Conservation (phyloP, 2,888 invertebrate species). For the Dyspetes luteomarginatus region DNA sequence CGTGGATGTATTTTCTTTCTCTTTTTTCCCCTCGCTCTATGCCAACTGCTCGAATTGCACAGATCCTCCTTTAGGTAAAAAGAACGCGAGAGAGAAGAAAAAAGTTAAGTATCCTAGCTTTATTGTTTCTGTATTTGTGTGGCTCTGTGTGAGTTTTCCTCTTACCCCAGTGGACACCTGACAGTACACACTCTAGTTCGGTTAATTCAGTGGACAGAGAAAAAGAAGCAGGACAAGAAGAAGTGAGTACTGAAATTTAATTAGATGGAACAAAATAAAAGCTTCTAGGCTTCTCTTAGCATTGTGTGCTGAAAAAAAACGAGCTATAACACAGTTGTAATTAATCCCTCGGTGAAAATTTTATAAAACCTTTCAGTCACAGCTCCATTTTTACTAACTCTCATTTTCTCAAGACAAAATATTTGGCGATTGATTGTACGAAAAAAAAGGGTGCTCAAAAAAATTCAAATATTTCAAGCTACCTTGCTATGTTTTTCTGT, state of each 20-base stretch:
- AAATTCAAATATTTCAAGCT: constrained; percentile 8
- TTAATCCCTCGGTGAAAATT: constrained; percentile 63
- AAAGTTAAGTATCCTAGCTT: constrained; percentile 14
- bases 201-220: constrained; percentile 4
- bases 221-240: neutral
- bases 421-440: neutral
- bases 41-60: constrained; percentile 17
- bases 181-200: constrained; percentile 3
- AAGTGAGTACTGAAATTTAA: constrained; percentile 52
- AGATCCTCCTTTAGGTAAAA: constrained; percentile 20
- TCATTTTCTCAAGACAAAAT: neutral
- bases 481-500: constrained; percentile 77
- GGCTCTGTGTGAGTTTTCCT: no score
- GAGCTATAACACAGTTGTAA: constrained; percentile 61
- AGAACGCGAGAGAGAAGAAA: neutral
- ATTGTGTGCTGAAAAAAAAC: constrained; percentile 57
- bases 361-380: neutral
- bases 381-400: neutral
- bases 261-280: constrained; percentile 52
- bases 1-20: neutral
- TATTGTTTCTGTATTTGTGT: neutral
- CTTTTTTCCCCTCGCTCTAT: neutral
- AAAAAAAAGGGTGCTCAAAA: neutral
- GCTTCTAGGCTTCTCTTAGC: neutral
- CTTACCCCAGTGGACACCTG: neutral